Evolutionary conservation across 1,140 invertebrate species (phyloP), one percentile per base, ranked within the genome.

Genomic region (Lordiphosa collinella): DNA sequence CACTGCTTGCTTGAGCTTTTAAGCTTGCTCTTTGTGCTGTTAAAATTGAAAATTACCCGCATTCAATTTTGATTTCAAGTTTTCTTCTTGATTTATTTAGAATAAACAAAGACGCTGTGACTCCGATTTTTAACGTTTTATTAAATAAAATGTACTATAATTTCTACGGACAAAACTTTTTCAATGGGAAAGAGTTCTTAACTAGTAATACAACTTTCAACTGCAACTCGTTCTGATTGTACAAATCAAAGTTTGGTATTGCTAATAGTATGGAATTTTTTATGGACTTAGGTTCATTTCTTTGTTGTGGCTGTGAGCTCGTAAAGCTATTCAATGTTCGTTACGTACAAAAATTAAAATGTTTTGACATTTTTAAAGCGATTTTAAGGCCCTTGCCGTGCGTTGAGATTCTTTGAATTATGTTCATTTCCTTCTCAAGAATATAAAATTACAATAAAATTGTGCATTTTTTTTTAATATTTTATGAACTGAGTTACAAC

Each of bases 371-470:
- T 76, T 67, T 51, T 61, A 18, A 76, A 60, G 61, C 57, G 62
- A 46, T 46, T 40, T 67, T 22, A 51, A 29, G 7, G 25, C 25
- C 48, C 35, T 13, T 16, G 36, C 50, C 50, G 71, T 75, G 46
- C 58, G 51, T 55, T 43, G 29, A 50, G 31, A 29, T 22, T 48
- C 32, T 44, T 49, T 54, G 38, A 40, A 43, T 50, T 68, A 66
- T 55, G 41, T 34, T 31, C 40, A 37, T 37, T 62, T 34, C 31
- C 18, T 58, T 37, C 34, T 50, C 47, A 52, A 53, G 67, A 47
- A 57, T 67, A 69, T 60, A 79, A 68, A 62, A 78, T 68, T 73
- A 75, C 59, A 59, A 55, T 63, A 25, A 82, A 70, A 70, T 63
- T 62, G 66, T 70, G 66, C 65, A 44, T 49, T 14, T 13, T 18